Conservation (phyloP, 2,888 invertebrate species). For the Macrophya alboannulata region DNA sequence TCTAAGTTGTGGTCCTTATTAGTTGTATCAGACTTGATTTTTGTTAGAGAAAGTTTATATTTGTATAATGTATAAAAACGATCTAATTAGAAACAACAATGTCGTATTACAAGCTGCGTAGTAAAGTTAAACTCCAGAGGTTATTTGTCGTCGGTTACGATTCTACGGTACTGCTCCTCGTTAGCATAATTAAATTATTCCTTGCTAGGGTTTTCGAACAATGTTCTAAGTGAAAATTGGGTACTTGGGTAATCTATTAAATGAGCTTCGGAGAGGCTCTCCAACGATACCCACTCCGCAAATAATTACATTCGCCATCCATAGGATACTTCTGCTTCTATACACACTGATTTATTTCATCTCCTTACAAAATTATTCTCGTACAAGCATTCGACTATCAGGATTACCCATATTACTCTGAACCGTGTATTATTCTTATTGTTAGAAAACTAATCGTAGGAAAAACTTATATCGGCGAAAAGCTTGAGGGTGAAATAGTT, state of each 20-base stretch:
- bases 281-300: constrained; percentile 2
- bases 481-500: neutral
- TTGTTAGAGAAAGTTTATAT: neutral
- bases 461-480: neutral
- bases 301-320: neutral
- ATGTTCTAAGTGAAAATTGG: constrained; percentile 33
- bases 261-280: constrained; percentile 26
- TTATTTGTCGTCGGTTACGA: neutral
- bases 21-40: neutral
- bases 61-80: neutral
- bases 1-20: neutral
- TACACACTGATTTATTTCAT: neutral
- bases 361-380: neutral
- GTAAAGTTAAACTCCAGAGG: neutral
- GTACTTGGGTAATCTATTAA: constrained; percentile 20
- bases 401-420: neutral
- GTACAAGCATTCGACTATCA: neutral
- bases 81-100: neutral
- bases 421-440: neutral
- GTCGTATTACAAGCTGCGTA: neutral
- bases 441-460: neutral
- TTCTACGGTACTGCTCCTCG: constrained; percentile 22
- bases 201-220: constrained; percentile 8
- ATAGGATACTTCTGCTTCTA: neutral
- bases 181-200: constrained; percentile 43